These are phyloP conservation scores for Porites australiensis DNA, from an alignment of 64 coral and sea anemone genomes.

Conservation along the genomic window DNA sequence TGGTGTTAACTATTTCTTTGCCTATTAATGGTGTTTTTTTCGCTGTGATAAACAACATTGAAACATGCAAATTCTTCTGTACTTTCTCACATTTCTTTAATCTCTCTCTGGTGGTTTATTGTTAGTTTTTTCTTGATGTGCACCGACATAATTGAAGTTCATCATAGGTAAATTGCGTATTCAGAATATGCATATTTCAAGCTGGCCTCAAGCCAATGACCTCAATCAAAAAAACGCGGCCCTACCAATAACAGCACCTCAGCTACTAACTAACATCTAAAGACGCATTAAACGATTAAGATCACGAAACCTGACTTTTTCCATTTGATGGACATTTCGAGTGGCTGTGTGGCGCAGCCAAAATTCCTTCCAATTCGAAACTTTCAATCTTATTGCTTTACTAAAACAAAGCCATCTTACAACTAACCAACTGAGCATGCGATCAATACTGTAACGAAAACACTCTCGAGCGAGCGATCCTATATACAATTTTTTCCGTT, in stretches of 20 bases:
- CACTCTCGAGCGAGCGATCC: conserved; percentile 21
- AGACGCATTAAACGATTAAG: conserved; percentile 15
- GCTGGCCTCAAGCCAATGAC: conserved; percentile 22
- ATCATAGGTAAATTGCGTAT: conserved; percentile 6
- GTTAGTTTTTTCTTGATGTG: neutral
- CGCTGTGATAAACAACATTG: neutral
- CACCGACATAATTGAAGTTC: conserved; percentile 25
- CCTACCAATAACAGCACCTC: neutral
- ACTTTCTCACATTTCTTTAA: neutral
- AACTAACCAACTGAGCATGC: conserved; percentile 10
- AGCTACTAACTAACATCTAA: neutral
- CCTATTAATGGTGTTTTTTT: neutral
- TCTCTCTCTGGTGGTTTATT: conserved; percentile 21
- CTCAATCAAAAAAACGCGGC: neutral
- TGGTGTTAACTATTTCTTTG: conserved; percentile 20
- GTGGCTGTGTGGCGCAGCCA: conserved; percentile 18
- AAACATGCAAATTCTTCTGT: conserved; percentile 29
- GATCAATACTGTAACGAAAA: conserved; percentile 19
- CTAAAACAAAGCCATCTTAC: conserved; percentile 14
- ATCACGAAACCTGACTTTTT: conserved; percentile 2
- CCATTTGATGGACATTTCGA: conserved; percentile 56
- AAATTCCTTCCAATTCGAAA: conserved; percentile 46
- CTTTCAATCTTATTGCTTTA: neutral
- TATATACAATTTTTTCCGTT: conserved; percentile 54
- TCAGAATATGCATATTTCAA: conserved; percentile 62